Conservation (phyloP, 2,797 vertebrate species). For the Pipistrellus nathusii region DNA sequence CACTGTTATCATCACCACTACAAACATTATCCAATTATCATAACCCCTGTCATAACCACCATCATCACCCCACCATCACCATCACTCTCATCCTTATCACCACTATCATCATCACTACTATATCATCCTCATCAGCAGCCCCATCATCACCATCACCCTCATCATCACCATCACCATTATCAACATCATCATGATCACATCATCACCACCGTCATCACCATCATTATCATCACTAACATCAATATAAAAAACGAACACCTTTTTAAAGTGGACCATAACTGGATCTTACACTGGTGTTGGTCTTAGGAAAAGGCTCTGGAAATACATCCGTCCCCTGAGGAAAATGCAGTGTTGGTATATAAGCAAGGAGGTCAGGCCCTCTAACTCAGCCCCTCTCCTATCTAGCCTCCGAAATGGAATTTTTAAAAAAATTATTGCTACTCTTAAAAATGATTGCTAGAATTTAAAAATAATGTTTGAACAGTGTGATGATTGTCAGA, state of each 20-base stretch:
- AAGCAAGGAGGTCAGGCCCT: not conserved
- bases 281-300: not conserved
- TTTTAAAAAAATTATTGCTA: not conserved
- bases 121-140: not conserved
- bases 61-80: not conserved
- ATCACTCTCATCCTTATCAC: not conserved
- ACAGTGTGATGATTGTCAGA: not conserved
- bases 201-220: not conserved
- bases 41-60: not conserved
- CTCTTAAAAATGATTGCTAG: slow-evolving; percentile 18
- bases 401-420: not conserved
- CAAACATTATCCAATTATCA: too few relatives aligned
- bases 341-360: not conserved
- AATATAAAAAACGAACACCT: not conserved
- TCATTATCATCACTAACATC: not conserved
- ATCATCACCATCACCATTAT: not conserved
- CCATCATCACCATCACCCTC: not conserved
- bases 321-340: not conserved
- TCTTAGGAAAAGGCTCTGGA: not conserved
- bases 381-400: not conserved
- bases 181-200: not conserved
- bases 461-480: slow-evolving; percentile 21
- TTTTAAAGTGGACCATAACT: not conserved
- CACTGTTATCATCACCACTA: not conserved
- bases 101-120: accelerated